Evolutionary conservation across 2,113 vertebrate genomes (phyloP).

Genomic region (Sisor rabdophorus): DNA sequence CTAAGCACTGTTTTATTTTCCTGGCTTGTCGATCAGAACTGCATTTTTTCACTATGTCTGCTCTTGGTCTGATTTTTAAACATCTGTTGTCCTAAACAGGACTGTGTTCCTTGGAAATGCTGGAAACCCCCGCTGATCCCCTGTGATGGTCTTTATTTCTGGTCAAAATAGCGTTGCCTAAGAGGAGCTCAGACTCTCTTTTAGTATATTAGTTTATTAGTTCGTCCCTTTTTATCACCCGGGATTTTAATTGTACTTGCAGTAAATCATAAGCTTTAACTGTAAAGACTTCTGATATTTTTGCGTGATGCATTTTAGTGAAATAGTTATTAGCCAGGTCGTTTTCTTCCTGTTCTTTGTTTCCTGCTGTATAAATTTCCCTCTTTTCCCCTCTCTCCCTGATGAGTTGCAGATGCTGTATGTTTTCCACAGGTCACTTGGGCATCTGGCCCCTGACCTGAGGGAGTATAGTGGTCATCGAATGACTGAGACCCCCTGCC

Average conservation of each 20-base stretch:
- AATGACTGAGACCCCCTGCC: slow-evolving; percentile 39
- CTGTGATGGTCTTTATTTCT: neutral
- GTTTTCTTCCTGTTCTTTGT: slow-evolving; percentile 5
- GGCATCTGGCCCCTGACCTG: slow-evolving; percentile 32
- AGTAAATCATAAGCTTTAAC: neutral
- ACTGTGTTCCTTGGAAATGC: neutral
- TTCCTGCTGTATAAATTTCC: slow-evolving; percentile 20
- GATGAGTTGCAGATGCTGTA: slow-evolving; percentile 26
- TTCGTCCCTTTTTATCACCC: neutral
- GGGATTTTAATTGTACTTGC: neutral
- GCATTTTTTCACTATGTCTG: neutral
- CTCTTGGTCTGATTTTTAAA: neutral
- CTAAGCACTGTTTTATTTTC: neutral
- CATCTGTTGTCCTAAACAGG: neutral
- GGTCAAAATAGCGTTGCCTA: neutral
- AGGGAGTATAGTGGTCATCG: slow-evolving; percentile 20
- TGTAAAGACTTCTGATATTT: neutral
- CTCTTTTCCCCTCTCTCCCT: slow-evolving; percentile 4
- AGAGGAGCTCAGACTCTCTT: neutral
- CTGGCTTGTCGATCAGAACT: neutral
- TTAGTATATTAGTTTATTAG: neutral
- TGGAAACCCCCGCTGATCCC: neutral
- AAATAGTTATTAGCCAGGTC: neutral
- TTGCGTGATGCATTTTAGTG: neutral
- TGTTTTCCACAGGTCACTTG: neutral